Evolutionary conservation across 2,797 vertebrate genomes (phyloP).

Genomic region (Serranus cabrilla): DNA sequence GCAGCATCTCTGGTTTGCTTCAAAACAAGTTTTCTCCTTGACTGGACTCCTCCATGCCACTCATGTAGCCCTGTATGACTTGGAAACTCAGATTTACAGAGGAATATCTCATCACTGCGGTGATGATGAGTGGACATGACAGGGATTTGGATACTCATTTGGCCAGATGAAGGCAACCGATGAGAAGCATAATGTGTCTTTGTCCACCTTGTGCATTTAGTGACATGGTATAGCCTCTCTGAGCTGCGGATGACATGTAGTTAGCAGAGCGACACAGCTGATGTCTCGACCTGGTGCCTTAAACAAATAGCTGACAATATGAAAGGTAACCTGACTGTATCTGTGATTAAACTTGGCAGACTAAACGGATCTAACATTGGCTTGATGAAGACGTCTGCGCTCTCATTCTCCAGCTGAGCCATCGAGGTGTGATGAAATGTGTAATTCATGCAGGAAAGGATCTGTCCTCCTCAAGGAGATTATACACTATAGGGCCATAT

Average conservation of each 20-base stretch:
- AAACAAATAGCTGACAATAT: slow-evolving; percentile 12
- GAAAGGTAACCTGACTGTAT: slow-evolving; percentile 28
- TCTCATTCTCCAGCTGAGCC: background rate
- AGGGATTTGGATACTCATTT: slow-evolving; percentile 60
- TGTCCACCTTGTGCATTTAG: slow-evolving; percentile 35
- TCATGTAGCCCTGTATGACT: slow-evolving; percentile 38
- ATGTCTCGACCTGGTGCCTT: slow-evolving; percentile 23
- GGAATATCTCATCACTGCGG: slow-evolving; percentile 34
- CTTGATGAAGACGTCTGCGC: slow-evolving; percentile 15
- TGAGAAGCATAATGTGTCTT: slow-evolving; percentile 47
- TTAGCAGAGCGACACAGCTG: slow-evolving; percentile 14
- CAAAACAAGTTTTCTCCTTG: slow-evolving; percentile 72
- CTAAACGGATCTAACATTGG: slow-evolving; percentile 15
- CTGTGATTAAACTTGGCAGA: slow-evolving; percentile 18
- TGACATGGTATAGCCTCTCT: slow-evolving; percentile 19
- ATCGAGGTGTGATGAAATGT: slow-evolving; percentile 1
- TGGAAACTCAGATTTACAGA: slow-evolving; percentile 42
- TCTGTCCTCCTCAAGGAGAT: background rate
- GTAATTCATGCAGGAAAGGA: slow-evolving; percentile 8
- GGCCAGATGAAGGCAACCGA: slow-evolving; percentile 51
- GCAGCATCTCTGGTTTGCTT: slow-evolving; percentile 56
- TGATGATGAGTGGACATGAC: slow-evolving; percentile 60
- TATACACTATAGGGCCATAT: background rate
- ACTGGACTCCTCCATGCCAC: slow-evolving; percentile 40
- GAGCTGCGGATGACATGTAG: slow-evolving; percentile 16